Base-by-base conservation (phyloP, 2,888 invertebrate species). In the Liposcelis brunnea region DNA sequence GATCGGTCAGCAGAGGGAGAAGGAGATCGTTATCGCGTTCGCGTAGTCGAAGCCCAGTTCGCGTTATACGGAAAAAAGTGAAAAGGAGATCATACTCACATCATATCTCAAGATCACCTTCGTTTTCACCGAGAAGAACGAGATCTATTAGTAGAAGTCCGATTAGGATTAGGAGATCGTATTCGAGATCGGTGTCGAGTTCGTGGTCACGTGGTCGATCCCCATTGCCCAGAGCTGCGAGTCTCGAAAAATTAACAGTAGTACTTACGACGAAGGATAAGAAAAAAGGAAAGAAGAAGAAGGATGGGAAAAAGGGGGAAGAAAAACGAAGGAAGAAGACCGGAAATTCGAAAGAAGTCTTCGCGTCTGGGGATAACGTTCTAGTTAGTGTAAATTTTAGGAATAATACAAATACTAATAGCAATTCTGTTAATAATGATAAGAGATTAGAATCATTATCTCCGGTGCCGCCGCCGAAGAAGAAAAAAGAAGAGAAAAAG, bases 321-420 rank as follows among this genome's bases (percentile, higher is more conserved):
- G 48, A 65, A 54, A 58, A 68, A 11, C 53, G 57, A 49, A 65
- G 59, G 18, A 61, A 61, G 10, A 57, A 59, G 50, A 58, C 59
- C 45, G 40, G 40, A 7, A 40, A 19, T 11, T 49, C 82, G 2
- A 90, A 90, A 61, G 89, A 89, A 64, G 86, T 91, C 2, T 90
- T 87, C 60, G 86, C 90, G 1, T 87, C 89, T 10, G 90, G 90
- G 2, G 86, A 90, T 63, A 90, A 89, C 60, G 90, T 91, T 56
- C 72, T 91, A 51, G 89, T 91, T 10, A 89, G 87, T 64, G 86
- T 91, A 14, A 89, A 86, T 62, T 91, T 90, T 63, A 26, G 26
- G 8, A 26, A 26, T 26, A 26, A 26, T 26, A 26, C 26, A 26
- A 80, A 82, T 59, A 83, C 84, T 54, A 74, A 72, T 52, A 69